phyloP scores from a whole-genome alignment of 2,113 vertebrate genomes.

The Boulengeromyrus knoepffleri region DNA sequence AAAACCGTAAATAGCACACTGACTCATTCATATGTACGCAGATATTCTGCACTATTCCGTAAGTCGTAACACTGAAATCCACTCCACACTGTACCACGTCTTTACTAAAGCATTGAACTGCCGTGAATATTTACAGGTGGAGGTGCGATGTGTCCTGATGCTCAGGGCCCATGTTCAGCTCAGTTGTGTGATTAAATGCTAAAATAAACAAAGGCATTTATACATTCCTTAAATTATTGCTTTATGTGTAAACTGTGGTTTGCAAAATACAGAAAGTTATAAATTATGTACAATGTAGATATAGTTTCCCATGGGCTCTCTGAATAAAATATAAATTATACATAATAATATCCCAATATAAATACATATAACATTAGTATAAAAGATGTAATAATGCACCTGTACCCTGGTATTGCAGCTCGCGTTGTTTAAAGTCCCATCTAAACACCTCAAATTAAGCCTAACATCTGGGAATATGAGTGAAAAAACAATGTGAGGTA shows the following conservation, averaged over 20 bases:
- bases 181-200: background rate
- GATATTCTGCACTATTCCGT: background rate
- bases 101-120: background rate
- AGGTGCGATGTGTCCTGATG: background rate
- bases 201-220: slow-evolving; percentile 1
- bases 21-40: background rate
- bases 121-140: background rate
- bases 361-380: background rate
- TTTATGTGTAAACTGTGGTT: background rate
- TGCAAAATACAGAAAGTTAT: background rate
- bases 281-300: background rate
- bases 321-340: background rate
- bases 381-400: background rate
- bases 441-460: background rate
- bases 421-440: background rate
- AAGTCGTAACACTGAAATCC: background rate
- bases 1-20: background rate
- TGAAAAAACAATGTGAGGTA: background rate
- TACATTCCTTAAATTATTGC: background rate
- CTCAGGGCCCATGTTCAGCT: background rate
- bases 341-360: background rate
- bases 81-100: background rate
- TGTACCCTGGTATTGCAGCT: background rate
- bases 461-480: background rate
- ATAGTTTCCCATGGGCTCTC: background rate